These are phyloP conservation scores for Sinocyclocheilus anshuiensis DNA, from an alignment of 2,113 vertebrate genomes.

Conservation along the genomic window DNA sequence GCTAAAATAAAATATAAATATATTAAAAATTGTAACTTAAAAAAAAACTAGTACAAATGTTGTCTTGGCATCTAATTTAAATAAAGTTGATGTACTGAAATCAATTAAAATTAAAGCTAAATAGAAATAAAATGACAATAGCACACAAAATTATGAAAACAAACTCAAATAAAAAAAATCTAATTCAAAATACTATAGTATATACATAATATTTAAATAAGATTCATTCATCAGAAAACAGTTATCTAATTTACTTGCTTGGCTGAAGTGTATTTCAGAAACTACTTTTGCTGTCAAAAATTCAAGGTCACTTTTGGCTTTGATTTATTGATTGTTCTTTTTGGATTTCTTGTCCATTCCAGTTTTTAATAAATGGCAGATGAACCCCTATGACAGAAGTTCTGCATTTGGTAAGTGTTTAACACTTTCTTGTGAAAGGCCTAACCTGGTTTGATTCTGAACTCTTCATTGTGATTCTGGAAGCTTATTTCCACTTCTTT, in stretches of 20 bases:
- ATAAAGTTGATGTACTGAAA: background rate
- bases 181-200: background rate
- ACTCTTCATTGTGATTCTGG: background rate
- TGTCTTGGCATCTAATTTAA: background rate
- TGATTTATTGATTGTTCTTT: background rate
- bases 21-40: background rate
- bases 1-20: background rate
- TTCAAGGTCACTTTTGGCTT: background rate
- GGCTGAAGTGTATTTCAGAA: background rate
- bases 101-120: background rate
- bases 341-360: slow-evolving; percentile 29
- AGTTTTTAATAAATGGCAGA: slow-evolving; percentile 99
- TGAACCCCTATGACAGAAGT: slow-evolving; percentile 97
- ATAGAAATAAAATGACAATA: background rate
- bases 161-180: background rate
- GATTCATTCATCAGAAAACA: background rate
- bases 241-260: background rate
- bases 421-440: background rate
- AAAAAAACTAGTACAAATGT: background rate
- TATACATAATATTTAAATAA: background rate
- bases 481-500: background rate
- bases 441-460: background rate
- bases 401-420: slow-evolving; percentile 89
- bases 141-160: background rate
- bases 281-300: background rate